Evolutionary conservation across 2,797 vertebrate species (phyloP), one percentile per base, ranked within the genome.

Genomic region (Tinamus major): DNA sequence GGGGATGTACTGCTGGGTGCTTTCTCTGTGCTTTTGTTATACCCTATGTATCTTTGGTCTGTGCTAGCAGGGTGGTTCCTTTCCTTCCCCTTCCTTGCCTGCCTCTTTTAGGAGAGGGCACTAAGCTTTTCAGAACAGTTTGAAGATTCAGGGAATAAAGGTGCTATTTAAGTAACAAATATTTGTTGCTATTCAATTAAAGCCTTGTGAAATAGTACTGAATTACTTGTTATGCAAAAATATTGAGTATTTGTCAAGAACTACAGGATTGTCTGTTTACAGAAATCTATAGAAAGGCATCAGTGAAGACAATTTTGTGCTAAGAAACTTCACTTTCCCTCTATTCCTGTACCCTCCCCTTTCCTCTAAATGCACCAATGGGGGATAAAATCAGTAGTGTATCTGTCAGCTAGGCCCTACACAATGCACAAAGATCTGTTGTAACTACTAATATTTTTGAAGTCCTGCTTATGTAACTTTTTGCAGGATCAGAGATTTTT

Each of bases 331-430:
- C 49, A 5, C 4, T 76, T 18, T 76, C 4, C 3, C 3, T 80
- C 33, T 0, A 0, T 62, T 72, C 4, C 1, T 67, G 13, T 62
- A 35, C 18, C 18, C 6, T 5, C 3, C 7, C 1, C 4, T 6
- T 3, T n/a, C 24, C 64, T 69, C 14, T 33, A 56, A 65, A 11
- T 2, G 2, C n/a, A 72, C 6, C 12, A 59, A 27, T 15, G 39
- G 33, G 19, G 63, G 35, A 53, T 14, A 48, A 16, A 74, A 24
- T 33, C 67, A 55, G 7, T 56, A 23, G 6, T 41, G 3, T 65
- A 20, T 89, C 53, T 95, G 19, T 27, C 16, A 74, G 27, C 20
- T 35, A 6, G 46, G 6, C 17, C 9, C 64, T 77, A 31, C 4
- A 20, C 1, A 1, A 29, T 70, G 26, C 2, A 1, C 56, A 42